Evolutionary conservation across 1,140 invertebrate species (phyloP).

Genomic region (Phortica variegata): DNA sequence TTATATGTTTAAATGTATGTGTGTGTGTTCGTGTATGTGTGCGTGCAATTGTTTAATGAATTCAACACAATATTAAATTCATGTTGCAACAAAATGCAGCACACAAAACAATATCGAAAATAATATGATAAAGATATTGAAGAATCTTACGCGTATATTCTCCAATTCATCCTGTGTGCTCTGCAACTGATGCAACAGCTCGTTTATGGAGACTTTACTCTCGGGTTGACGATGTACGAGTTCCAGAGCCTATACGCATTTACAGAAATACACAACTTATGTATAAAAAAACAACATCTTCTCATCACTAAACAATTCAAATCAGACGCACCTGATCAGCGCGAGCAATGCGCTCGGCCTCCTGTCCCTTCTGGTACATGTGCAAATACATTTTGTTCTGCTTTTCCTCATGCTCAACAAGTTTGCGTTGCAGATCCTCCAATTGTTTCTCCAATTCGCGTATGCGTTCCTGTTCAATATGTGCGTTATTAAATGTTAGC

Average conservation of each 20-base stretch:
- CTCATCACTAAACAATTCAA: too few species aligned
- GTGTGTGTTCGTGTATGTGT: conserved; percentile 16
- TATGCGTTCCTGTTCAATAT: too few species aligned
- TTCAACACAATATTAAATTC: too few species aligned
- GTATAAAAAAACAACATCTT: too few species aligned
- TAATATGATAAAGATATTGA: conserved; percentile 54
- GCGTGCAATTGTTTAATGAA: conserved; percentile 5
- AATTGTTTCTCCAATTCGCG: conserved; percentile 69
- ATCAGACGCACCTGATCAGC: conserved; percentile 61
- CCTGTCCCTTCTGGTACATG: conserved; percentile 80
- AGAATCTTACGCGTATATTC: conserved; percentile 74
- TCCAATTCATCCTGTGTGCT: conserved; percentile 80
- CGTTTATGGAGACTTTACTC: conserved; percentile 70
- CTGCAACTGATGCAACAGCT: conserved; percentile 76
- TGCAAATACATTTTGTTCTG: conserved; percentile 77
- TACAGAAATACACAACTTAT: conserved; percentile 3
- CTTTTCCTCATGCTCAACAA: conserved; percentile 71
- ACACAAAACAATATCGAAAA: conserved; percentile 56
- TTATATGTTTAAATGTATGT: conserved; percentile 9
- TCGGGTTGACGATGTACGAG: conserved; percentile 62
- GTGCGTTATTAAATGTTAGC: too few species aligned
- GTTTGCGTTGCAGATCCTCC: conserved; percentile 66
- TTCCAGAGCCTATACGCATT: conserved; percentile 66
- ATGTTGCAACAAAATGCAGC: conserved; percentile 56
- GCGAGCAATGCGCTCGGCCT: conserved; percentile 71